A percentile compares a stretch with the other conserved stretches of the same genome.
phyloP scores from a whole-genome alignment of 2,888 invertebrate species.

The Carcina quercana region DNA sequence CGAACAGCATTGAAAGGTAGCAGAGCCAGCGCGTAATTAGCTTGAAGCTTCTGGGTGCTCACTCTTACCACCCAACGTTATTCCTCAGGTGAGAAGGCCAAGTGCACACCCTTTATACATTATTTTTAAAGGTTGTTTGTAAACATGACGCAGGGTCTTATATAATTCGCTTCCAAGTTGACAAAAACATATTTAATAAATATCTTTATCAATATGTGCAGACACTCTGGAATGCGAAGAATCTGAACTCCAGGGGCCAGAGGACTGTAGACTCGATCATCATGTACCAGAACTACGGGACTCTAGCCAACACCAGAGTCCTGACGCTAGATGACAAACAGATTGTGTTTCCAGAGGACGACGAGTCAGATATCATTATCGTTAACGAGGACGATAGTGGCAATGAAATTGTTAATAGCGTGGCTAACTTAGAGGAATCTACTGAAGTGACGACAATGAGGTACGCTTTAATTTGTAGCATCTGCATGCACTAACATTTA shows the following conservation, averaged over 20 bases:
- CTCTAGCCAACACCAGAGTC: slow-evolving; percentile 40
- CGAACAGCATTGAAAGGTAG: too few species aligned
- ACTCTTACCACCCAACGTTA: too few species aligned
- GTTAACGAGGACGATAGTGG: slow-evolving; percentile 56
- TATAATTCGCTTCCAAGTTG: too few species aligned
- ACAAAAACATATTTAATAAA: too few species aligned
- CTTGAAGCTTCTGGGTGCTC: too few species aligned
- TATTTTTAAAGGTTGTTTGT: too few species aligned
- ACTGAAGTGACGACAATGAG: slow-evolving; percentile 25
- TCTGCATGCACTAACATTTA: too few species aligned
- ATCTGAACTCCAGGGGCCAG: slow-evolving; percentile 81
- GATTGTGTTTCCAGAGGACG: slow-evolving; percentile 55
- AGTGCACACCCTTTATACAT: too few species aligned
- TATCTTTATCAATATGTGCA: slow-evolving; percentile 78
- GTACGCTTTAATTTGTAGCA: too few species aligned
- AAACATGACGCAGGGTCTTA: too few species aligned
- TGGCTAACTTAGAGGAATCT: slow-evolving; percentile 31
- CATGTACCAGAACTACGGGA: slow-evolving; percentile 56
- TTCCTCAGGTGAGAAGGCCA: too few species aligned
- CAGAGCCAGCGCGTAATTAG: too few species aligned
- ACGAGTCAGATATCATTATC: slow-evolving; percentile 62
- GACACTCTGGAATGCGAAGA: slow-evolving; percentile 90
- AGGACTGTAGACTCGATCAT: slow-evolving; percentile 71
- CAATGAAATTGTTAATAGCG: slow-evolving; percentile 38
- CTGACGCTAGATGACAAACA: slow-evolving; percentile 56